phyloP scores from a whole-genome alignment of 2,797 vertebrate species.

The Dipus sagitta region DNA sequence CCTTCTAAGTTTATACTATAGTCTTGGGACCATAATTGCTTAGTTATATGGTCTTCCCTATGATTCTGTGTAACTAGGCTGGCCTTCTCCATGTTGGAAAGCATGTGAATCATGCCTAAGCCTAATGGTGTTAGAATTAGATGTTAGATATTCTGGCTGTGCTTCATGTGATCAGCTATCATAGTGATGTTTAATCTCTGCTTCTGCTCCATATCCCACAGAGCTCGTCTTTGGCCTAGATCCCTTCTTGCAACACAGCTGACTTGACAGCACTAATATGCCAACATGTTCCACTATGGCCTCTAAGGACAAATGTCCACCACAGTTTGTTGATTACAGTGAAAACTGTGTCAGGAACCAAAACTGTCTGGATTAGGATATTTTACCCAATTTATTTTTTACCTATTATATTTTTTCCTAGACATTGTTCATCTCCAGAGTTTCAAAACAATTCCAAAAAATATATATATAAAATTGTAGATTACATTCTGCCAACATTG shows the following conservation, averaged over 20 bases:
- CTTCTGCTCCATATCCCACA: fast-evolving
- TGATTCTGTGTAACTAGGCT: neutral
- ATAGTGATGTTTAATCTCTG: fast-evolving
- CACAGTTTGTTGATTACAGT: neutral
- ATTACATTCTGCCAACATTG: neutral
- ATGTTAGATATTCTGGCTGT: neutral
- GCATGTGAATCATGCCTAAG: neutral
- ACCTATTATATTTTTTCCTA: neutral
- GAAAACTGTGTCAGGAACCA: neutral
- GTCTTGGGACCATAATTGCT: neutral
- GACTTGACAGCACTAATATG: neutral
- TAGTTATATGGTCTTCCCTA: neutral
- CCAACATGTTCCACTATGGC: neutral
- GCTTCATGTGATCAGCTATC: too few species aligned
- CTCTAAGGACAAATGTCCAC: fast-evolving
- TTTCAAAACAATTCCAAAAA: neutral
- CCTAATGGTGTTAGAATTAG: neutral
- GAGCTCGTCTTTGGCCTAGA: neutral
- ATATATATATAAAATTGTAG: too few species aligned
- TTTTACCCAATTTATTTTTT: neutral
- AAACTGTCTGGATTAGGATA: neutral
- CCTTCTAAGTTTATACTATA: neutral
- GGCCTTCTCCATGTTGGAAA: neutral
- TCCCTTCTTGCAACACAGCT: neutral
- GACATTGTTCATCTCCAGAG: neutral